Evolutionary conservation across 2,888 invertebrate genomes (phyloP), one percentile per base, ranked within the genome.

Genomic region (Spodoptera picta): DNA sequence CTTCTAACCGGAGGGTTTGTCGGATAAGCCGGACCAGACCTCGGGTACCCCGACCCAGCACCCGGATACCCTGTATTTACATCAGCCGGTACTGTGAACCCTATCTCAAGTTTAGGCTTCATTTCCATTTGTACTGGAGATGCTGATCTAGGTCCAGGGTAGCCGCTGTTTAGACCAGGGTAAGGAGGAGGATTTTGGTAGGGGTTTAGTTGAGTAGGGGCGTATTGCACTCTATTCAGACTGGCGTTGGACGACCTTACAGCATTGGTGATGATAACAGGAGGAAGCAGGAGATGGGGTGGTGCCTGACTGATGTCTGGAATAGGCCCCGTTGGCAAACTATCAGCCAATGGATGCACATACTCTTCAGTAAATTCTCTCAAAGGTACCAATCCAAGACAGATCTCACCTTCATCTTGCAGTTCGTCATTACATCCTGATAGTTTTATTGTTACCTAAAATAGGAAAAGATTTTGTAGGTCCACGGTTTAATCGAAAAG

Each of bases 351-450:
- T 0, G 92, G 91, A 54, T 91, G 91, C 2, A 65, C 55, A 64
- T 88, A 90, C 0, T 65, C 77, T 0, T 73, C 66, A 0, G 73
- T 50, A 3, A 79, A 78, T 23, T 77, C 78, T 31, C 58, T 43
- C 1, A 89, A 43, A 0, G 92, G 91, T 1, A 90, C 69, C 9
- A 90, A 65, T 0, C 92, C 92, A n/a, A 93, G 72, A 46, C 83
- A 85, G 23, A 93, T 80, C 51, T 91, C 88, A 0, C 83, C 68
- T 56, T 90, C 89, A 24, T 91, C 92, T 60, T 83, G 75, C 4
- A 88, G 27, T 2, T 88, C 86, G 24, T 87, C 86, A 67, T 85
- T 88, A 76, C 91, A 92, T 1, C 91, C 92, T 0, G 92, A 86
- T n/a, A 90, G 52, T 67, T 85, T 85, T 56, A 92, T 65, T 59